phyloP scores from a whole-genome alignment of 2,888 invertebrate genomes.

The Epinotia ramella region DNA sequence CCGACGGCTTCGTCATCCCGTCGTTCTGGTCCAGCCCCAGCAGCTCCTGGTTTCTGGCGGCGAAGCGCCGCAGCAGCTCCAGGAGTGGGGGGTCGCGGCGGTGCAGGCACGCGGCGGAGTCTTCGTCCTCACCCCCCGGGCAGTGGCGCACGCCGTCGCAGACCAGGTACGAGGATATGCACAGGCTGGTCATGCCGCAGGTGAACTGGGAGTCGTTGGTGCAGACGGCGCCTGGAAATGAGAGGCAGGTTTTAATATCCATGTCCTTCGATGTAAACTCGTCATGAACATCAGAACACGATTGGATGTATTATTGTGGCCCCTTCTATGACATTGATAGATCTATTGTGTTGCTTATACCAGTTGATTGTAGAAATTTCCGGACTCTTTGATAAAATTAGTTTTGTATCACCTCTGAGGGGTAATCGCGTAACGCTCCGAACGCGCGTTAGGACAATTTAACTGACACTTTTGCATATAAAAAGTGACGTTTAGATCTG shows the following conservation, averaged over 20 bases:
- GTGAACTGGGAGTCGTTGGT: slow-evolving; percentile 73
- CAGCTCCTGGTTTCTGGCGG: slow-evolving; percentile 78
- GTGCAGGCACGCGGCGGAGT: slow-evolving; percentile 70
- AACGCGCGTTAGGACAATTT: no score
- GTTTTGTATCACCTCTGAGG: no score
- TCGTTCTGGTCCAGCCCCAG: slow-evolving; percentile 74
- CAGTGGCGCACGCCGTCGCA: slow-evolving; percentile 89
- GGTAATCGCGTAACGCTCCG: no score
- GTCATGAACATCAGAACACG: no score
- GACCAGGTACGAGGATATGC: slow-evolving; percentile 87
- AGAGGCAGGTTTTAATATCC: neutral
- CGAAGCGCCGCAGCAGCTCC: slow-evolving; percentile 75
- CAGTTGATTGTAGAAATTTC: no score
- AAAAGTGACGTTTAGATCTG: no score
- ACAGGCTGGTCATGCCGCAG: slow-evolving; percentile 80
- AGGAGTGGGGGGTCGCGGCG: slow-evolving; percentile 74
- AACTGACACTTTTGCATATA: no score
- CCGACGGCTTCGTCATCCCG: slow-evolving; percentile 76
- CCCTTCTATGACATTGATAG: no score
- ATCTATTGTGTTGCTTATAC: no score
- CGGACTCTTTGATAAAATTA: no score
- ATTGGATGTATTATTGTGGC: no score
- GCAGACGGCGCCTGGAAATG: slow-evolving; percentile 71
- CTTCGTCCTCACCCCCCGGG: slow-evolving; percentile 87
- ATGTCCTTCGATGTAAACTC: no score